Base-by-base conservation (phyloP, 2,888 invertebrate species). In the Polylopha cassiicola region DNA sequence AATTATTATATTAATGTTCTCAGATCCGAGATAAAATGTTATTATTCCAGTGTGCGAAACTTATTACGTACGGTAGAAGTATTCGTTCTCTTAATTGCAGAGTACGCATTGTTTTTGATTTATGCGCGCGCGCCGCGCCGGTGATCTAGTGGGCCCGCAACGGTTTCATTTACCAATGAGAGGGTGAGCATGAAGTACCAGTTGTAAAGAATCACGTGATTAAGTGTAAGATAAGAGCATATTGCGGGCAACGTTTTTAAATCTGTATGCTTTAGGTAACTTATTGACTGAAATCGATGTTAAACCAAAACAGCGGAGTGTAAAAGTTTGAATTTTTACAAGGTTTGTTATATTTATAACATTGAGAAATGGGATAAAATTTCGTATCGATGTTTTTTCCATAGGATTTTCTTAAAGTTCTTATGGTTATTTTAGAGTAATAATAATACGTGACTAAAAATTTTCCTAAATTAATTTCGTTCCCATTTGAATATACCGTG, bases 1-100 rank as follows among this genome's bases (percentile, higher is more conserved):
- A 76, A 80, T 80, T 80, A 79, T 79, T 73, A 79, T 79, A 79
- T 41, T 41, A 79, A 80, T 77, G 79, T 65, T 65, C 69, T 48
- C 46, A 50, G 68, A 73, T 72, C 51, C 44, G 45, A 67, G 71
- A 77, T 79, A 72, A 78, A 75, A 76, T 70, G 59, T 71, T 78
- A 74, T 74, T 73, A 69, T 63, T 61, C 57, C 49, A 50, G 50
- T 53, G 57, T 57, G 55, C 55, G 53, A 50, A 59, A 66, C 64
- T 69, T 72, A 75, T 65, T 67, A 66, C 61, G 55, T 59, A 58
- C 54, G 50, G 58, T 56, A 61, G 57, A 50, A 61, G 61, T 65
- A 69, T 68, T 72, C 62, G 55, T 66, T 49, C 47, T 64, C 62
- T 67, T 74, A 75, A 76, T 75, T 75, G 70, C 68, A 55, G 57